These are phyloP conservation scores for Epinotia bilunana DNA, from an alignment of 2,888 invertebrate species.

Conservation along the genomic window DNA sequence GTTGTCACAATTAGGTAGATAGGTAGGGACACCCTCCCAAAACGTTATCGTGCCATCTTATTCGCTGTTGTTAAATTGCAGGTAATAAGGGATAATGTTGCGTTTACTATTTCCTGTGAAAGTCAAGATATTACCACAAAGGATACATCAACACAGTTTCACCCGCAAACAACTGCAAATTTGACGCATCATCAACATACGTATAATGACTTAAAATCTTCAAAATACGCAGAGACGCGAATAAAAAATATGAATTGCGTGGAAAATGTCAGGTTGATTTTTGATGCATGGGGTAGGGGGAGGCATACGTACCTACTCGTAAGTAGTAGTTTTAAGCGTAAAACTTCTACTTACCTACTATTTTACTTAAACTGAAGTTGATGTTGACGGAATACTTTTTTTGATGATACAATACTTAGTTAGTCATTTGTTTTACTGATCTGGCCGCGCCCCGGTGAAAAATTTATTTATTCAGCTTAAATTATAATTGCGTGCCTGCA, in stretches of 20 bases:
- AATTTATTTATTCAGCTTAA: background rate
- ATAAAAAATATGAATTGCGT: too few species aligned
- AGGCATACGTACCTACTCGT: too few species aligned
- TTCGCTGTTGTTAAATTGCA: background rate
- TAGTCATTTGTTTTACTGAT: background rate
- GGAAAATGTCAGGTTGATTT: too few species aligned
- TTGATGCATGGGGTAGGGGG: too few species aligned
- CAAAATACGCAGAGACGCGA: too few species aligned
- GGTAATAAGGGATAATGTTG: constrained; percentile 3
- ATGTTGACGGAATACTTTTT: background rate
- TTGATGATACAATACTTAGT: background rate
- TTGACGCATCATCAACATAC: background rate
- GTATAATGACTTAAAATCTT: too few species aligned
- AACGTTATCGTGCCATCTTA: constrained; percentile 26
- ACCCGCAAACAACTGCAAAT: background rate
- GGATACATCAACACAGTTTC: background rate
- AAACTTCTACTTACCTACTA: too few species aligned
- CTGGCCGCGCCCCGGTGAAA: background rate
- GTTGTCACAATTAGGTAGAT: constrained; percentile 42
- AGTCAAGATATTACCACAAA: background rate
- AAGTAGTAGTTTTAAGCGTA: too few species aligned
- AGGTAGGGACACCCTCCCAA: too few species aligned
- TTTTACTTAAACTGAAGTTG: too few species aligned
- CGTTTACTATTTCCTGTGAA: constrained; percentile 6
- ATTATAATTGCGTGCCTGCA: constrained; percentile 12